Conservation (phyloP, 2,113 vertebrate genomes). For the Halichoerus grypus region DNA sequence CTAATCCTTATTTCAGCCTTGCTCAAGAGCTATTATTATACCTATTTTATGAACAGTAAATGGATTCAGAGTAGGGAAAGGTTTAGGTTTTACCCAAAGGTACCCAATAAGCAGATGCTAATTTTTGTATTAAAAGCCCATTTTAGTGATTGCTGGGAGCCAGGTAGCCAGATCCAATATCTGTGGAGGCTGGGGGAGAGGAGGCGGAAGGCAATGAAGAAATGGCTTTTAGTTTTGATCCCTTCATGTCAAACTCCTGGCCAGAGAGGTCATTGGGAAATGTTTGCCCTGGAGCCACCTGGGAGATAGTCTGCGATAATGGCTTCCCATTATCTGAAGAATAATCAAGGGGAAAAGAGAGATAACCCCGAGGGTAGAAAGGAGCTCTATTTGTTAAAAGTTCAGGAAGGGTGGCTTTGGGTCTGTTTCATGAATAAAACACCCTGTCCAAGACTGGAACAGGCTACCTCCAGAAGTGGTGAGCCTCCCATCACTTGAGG, state of each 20-base stretch:
- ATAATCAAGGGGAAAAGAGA: background rate
- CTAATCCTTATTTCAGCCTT: background rate
- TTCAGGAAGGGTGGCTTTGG: background rate
- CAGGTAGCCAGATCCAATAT: background rate
- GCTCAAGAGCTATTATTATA: background rate
- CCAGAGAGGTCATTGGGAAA: background rate
- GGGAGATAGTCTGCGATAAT: background rate
- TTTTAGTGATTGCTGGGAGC: background rate
- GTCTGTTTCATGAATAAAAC: background rate
- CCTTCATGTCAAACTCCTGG: background rate
- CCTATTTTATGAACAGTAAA: background rate
- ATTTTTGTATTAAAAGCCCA: background rate
- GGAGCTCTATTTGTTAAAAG: background rate
- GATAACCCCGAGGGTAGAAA: background rate
- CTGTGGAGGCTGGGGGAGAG: too few species aligned
- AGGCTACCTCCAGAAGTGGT: background rate
- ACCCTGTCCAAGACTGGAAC: background rate
- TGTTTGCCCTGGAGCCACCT: background rate
- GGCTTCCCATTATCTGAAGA: background rate
- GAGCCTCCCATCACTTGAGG: background rate
- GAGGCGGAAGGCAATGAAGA: background rate
- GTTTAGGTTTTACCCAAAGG: background rate
- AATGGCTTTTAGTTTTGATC: background rate
- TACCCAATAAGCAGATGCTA: background rate
- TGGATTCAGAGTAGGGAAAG: background rate